A percentile compares a stretch with the other conserved stretches of the same genome.
Conservation (phyloP, 2,113 vertebrate genomes). For the Arvicanthis niloticus region DNA sequence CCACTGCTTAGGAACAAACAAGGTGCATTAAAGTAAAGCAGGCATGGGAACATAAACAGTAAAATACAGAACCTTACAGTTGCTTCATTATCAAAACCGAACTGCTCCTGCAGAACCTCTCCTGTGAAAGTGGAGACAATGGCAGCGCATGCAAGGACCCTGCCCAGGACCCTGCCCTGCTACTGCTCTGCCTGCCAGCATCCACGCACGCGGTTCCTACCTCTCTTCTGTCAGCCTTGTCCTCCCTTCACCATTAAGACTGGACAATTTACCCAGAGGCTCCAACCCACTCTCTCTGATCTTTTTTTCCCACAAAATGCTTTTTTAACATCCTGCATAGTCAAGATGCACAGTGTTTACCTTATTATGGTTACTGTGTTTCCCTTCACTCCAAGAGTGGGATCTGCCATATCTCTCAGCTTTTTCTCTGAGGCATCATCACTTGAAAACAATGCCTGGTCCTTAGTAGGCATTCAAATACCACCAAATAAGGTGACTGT, state of each 20-base stretch:
- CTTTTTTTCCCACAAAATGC: background rate
- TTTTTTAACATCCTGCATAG: background rate
- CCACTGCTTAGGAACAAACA: conserved; percentile 61
- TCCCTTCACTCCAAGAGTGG: background rate
- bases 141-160: background rate
- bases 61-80: conserved; percentile 53
- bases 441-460: conserved; percentile 44
- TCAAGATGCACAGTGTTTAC: background rate
- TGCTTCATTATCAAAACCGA: conserved; percentile 8
- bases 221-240: background rate
- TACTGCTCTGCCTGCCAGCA: too few species aligned
- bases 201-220: background rate
- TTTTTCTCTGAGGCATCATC: conserved; percentile 8
- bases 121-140: background rate
- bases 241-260: background rate
- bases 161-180: background rate
- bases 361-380: background rate
- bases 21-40: conserved; percentile 73
- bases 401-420: background rate
- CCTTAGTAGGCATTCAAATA: background rate
- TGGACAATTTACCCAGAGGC: background rate
- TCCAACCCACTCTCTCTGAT: background rate
- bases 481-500: conserved; percentile 42
- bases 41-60: conserved; percentile 24
- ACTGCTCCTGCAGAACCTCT: background rate